Evolutionary conservation across 1,140 invertebrate species (phyloP), one percentile per base, ranked within the genome.

Genomic region (Lucilia sericata): DNA sequence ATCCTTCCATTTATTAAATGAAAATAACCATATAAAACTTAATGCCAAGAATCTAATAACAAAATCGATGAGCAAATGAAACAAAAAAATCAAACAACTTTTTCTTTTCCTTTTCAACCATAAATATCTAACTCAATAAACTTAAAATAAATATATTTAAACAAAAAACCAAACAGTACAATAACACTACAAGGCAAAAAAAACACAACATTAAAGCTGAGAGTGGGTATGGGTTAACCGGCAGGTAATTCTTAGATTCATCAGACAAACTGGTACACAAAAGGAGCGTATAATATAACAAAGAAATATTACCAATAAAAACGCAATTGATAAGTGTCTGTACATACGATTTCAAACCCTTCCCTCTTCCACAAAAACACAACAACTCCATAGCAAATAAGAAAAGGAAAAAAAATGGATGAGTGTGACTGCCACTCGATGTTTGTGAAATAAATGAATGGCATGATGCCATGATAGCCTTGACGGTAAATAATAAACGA

Each of bases 401-500:
- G n/a, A 30, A 30, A 30, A 1, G 42, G 0, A 42, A 42, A 42
- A 10, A 42, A 42, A 42, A 42, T 75, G 74, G 1, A 36, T 76
- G 70, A 25, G n/a, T 30, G 70, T 74, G 25, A n/a, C 7, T 74
- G 25, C 9, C 74, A 42, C 21, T 75, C 36, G 14, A n/a, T 76
- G 34, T 76, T 76, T 14, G 12, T 49, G n/a, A 49, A 51, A n/a
- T 78, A 9, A 42, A 76, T 76, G 74, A 49, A 80, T 80, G 42
- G 76, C 76, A 49, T 80, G 76, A 80, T 80, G 76, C 76, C 76
- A 49, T 49, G 76, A 19, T 80, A 80, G 76, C 42, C 76, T 80
- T 80, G 76, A 80, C 76, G 76, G 76, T 80, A 80, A 80, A 80
- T 80, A 80, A 80, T 80, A 80, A 80, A 80, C 76, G 76, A 80